Evolutionary conservation across 2,113 vertebrate genomes (phyloP).

Genomic region (Thinocorus orbignyianus): DNA sequence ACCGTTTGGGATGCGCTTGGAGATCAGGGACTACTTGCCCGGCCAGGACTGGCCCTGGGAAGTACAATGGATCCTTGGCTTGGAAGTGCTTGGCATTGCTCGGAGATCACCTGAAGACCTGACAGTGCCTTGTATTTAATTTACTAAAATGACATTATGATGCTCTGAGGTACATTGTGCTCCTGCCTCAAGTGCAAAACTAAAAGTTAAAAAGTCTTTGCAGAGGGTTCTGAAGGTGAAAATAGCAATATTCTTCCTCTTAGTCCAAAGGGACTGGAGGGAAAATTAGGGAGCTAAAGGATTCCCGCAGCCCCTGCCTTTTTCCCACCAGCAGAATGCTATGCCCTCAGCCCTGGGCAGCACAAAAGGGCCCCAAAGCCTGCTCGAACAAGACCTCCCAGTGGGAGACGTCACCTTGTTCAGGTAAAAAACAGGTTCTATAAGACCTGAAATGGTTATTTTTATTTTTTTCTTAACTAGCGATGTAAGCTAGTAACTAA

Average conservation of each 20-base stretch:
- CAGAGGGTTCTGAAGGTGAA: neutral
- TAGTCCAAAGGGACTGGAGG: neutral
- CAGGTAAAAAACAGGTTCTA: neutral
- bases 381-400: neutral
- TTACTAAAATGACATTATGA: neutral
- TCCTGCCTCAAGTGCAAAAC: neutral
- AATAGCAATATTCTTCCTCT: neutral
- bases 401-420: too few relatives aligned
- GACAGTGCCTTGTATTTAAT: neutral
- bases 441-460: neutral
- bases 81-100: neutral
- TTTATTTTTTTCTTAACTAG: neutral
- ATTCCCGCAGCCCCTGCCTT: rapidly evolving
- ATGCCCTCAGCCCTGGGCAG: neutral
- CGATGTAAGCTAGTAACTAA: rapidly evolving
- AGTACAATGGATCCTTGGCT: neutral
- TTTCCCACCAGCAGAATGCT: neutral
- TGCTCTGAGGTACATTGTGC: neutral
- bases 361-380: too few relatives aligned
- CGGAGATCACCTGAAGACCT: neutral
- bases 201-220: neutral
- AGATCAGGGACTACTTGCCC: neutral
- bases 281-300: neutral
- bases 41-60: neutral
- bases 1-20: neutral